Evolutionary conservation across 2,797 vertebrate genomes (phyloP), one percentile per base, ranked within the genome.

Genomic region (Microhierax caerulescens): DNA sequence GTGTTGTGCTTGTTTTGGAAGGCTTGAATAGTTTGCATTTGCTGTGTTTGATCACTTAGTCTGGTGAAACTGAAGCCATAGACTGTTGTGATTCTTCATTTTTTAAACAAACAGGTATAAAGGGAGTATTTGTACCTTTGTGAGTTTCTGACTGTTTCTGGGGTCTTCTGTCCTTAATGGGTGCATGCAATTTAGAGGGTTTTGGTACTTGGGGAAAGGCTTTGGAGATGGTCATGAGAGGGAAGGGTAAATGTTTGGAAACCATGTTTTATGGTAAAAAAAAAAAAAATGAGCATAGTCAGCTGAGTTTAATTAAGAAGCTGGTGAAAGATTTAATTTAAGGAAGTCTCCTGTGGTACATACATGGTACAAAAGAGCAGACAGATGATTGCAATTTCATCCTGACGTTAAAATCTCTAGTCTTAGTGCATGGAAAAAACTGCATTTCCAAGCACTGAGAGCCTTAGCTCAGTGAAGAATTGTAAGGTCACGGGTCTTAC

Each of bases 311-410:
- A 76, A 47, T 78, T 61, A 61, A 64, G 63, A 61, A 73, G 27
- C 1, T 80, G 9, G 34, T 43, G 37, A 79, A 91, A 37, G 54
- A 65, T 68, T 85, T 85, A 50, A 82, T 48, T 87, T 51, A 75
- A 80, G 34, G 53, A 79, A 68, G 6, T 91, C 23, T 85, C 13
- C 7, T 59, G 32, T 64, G 25, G 48, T 59, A 0, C 0, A 0
- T 59, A 0, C 0, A 0, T 7, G 75, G 59, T 80, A 61, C 47
- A 68, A 54, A 67, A 50, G 69, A 43, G 28, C 51, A 92, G 90
- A 85, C n/a, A 65, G 56, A 32, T 2, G 8, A 36, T 70, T 51
- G 59, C 21, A 17, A 0, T 27, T 73, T 93, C 36, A 10, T 82
- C 9, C 53, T 90, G 73, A 54, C 23, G 15, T 67, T 37, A 82